phyloP scores from a whole-genome alignment of 2,113 vertebrate genomes.

The Drymodes brunneopygia region DNA sequence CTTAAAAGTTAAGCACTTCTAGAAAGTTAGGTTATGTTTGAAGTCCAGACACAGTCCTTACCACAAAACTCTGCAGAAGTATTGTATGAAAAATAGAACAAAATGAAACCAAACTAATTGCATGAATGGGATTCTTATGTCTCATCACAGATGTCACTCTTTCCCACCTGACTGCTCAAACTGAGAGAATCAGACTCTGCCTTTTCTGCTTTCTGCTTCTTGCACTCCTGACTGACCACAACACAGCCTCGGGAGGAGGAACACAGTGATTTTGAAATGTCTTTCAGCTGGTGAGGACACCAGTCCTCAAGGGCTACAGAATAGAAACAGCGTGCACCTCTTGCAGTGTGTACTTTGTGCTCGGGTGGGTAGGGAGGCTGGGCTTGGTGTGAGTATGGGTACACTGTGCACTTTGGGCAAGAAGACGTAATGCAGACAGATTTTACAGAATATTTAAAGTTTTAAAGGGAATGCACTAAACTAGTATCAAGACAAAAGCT shows the following conservation, averaged over 20 bases:
- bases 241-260: neutral
- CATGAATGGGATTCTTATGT: neutral
- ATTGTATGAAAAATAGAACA: neutral
- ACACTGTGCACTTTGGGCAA: neutral
- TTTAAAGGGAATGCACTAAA: neutral
- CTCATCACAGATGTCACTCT: neutral
- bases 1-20: neutral
- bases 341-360: neutral
- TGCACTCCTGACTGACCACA: neutral
- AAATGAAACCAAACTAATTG: neutral
- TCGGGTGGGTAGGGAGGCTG: neutral
- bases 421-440: neutral
- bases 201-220: neutral
- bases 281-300: neutral
- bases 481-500: neutral
- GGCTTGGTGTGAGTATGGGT: neutral
- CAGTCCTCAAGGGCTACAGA: neutral
- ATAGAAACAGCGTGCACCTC: accelerated
- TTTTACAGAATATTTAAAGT: neutral
- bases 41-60: neutral
- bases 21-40: neutral
- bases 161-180: neutral
- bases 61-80: neutral
- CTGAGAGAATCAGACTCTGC: neutral
- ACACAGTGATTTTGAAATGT: neutral